Evolutionary conservation across 1,140 invertebrate species (phyloP), one percentile per base, ranked within the genome.

Genomic region (Lanistes nyassanus): DNA sequence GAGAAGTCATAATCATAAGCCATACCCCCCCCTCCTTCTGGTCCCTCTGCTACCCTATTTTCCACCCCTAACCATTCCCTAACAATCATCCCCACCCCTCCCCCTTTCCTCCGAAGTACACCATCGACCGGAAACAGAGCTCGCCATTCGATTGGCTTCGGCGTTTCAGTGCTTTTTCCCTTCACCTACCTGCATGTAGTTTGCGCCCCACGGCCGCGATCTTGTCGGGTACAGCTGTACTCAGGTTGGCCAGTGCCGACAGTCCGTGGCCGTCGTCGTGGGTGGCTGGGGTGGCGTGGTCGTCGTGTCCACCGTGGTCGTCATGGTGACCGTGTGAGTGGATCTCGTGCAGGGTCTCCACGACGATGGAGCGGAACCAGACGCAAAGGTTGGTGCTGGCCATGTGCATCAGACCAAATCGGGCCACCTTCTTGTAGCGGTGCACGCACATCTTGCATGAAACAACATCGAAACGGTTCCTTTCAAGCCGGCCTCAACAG

Each of bases 371-470:
- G 29, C 80, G 77, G 51, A 83, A 76, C 83, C 81, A 99, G 2
- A 98, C 97, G 89, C 97, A 98, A 29, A 99, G 92, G 89, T 99
- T 99, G 34, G 97, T 98, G 5, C 96, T 97, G 51, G 98, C 94
- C 37, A 98, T 94, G 86, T 99, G 97, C 96, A 98, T 98, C 80
- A 98, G 90, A 31, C 97, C 97, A 87, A 98, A 97, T 29, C 74
- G 92, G 51, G 97, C 96, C 67, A 98, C 92, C 23, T 96, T 95
- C 92, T 98, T 98, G 91, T 76, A 81, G 29, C 76, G 74, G 31
- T 83, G 79, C 37, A 83, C 80, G 64, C 82, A 81, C 62, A 84
- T 79, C 83, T 84, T 70, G 0, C 6, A 47, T 16, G 19, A 47
- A n/a, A n/a, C n/a, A n/a, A n/a, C n/a, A n/a, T n/a, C n/a, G n/a